phyloP scores from a whole-genome alignment of 2,888 invertebrate species.

The Diploptera punctata region DNA sequence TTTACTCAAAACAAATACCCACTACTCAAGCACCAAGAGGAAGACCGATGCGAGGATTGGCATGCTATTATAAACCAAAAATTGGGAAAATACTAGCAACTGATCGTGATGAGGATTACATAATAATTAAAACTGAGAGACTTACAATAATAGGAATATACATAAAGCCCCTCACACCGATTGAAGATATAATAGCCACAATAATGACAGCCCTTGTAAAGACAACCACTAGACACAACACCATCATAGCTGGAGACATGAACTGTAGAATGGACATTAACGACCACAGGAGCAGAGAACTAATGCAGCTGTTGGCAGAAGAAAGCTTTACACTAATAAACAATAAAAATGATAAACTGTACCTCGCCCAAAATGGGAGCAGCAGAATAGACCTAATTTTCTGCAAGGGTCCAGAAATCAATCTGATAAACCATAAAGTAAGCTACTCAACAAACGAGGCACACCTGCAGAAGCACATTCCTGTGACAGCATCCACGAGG shows the following conservation, averaged over 20 bases:
- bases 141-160: too few relatives aligned
- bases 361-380: background rate
- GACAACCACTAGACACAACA: background rate
- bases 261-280: background rate
- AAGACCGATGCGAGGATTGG: background rate
- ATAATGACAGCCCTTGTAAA: background rate
- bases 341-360: background rate
- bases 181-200: background rate
- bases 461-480: background rate
- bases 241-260: background rate
- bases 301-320: background rate
- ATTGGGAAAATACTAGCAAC: background rate
- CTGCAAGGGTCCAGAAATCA: conserved; percentile 10
- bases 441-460: background rate
- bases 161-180: too few relatives aligned
- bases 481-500: conserved; percentile 26
- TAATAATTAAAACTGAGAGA: background rate
- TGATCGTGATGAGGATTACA: background rate
- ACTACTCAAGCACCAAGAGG: background rate
- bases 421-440: background rate
- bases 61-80: background rate
- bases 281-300: background rate
- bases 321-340: background rate
- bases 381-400: background rate
- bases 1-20: background rate